A percentile compares a stretch with the other conserved stretches of the same genome.
Conservation (phyloP, 2,888 invertebrate genomes). For the Polydesmus complanatus region DNA sequence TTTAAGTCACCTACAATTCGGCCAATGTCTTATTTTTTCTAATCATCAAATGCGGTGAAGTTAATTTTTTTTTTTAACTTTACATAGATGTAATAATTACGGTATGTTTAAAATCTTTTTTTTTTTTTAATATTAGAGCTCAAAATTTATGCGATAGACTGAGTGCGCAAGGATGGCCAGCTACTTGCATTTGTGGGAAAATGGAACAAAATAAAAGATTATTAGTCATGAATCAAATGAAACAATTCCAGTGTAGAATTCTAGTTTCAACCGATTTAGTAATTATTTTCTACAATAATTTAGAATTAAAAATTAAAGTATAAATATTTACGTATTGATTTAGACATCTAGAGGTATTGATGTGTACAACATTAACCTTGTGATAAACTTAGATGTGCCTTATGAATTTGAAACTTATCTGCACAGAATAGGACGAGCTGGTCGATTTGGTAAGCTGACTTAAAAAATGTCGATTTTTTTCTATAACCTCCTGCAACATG, state of each 20-base stretch:
- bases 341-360: constrained; percentile 82
- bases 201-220: constrained; percentile 65
- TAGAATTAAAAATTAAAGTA: no score
- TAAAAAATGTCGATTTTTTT: background rate
- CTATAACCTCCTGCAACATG: background rate
- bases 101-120: constrained; percentile 20
- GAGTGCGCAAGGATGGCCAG: constrained; percentile 57
- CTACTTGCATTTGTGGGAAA: constrained; percentile 59
- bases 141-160: constrained; percentile 60
- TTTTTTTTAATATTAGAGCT: constrained; percentile 45
- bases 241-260: constrained; percentile 65
- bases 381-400: constrained; percentile 84
- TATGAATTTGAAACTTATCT: constrained; percentile 65
- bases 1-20: constrained; percentile 57
- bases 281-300: constrained; percentile 10
- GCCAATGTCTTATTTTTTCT: constrained; percentile 82
- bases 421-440: constrained; percentile 90
- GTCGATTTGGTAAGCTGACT: constrained; percentile 56
- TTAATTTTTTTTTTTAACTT: constrained; percentile 7
- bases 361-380: constrained; percentile 78
- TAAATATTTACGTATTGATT: no score
- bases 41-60: constrained; percentile 60
- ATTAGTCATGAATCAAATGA: constrained; percentile 58
- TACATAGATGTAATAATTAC: constrained; percentile 6
- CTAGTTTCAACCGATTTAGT: constrained; percentile 64